Base-by-base conservation (phyloP, 2,113 vertebrate genomes). In the Pteruthius melanotis region DNA sequence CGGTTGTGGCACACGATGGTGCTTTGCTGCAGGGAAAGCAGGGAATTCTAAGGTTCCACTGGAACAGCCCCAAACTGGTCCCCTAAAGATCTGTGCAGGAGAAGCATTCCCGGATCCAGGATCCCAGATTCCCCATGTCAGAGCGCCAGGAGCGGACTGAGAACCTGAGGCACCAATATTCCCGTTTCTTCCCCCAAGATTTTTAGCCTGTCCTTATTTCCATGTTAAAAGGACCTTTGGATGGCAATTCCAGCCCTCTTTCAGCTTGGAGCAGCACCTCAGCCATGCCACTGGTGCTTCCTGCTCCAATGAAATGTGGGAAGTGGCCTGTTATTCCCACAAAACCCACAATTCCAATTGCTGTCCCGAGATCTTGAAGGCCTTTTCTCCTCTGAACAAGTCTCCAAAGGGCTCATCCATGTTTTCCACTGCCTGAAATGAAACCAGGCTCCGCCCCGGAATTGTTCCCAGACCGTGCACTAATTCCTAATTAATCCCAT, bases 1-100 rank as follows among this genome's bases (percentile, higher is more conserved):
- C 99, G 99, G 95, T 99, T 99, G 95, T 99, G 99, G 94, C 99
- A 99, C 80, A 99, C 99, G 0, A 99, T 99, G 1, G 99, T 99
- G 83, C 99, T 99, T 99, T 99, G 99, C 99, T 99, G 97, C 79
- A 63, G 1, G 28, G 4, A 56, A 39, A 68, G 68, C 13, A 31
- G 10, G 26, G 60, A 11, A 31, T 50, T 40, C 76, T 20, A 49
- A 76, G 56, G 54, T 31, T 14, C 15, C 12, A 4, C 27, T 42
- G 16, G 14, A 76, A 40, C 8, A 37, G 15, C 39, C 87, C 39
- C 53, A 30, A 7, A 70, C 20, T 6, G 8, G 13, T 20, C 19
- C 39, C 54, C 47, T 19, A n/a, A 78, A 52, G 5, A 14, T 37
- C 27, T 18, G 22, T 69, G 33, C 23, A 24, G 35, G 19, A 23